Conservation (phyloP, 2,888 invertebrate species). For the Orthosia cruda region DNA sequence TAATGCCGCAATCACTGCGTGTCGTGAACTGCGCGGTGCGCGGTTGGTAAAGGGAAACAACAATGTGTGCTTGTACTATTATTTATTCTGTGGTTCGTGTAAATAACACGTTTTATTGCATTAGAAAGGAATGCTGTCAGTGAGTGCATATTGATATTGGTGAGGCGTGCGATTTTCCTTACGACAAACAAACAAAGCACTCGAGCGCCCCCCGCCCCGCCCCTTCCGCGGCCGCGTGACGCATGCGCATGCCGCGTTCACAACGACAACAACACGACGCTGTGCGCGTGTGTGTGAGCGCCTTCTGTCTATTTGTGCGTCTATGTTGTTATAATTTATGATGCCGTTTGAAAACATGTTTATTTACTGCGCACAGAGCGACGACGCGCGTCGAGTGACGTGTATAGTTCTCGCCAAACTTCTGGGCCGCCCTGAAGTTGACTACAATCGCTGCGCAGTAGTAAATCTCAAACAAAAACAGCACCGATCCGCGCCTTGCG, state of each 20-base stretch:
- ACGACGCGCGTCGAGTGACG: background rate
- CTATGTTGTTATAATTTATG: slow-evolving; percentile 41
- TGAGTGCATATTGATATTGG: slow-evolving; percentile 21
- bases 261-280: slow-evolving; percentile 33
- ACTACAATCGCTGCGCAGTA: no score
- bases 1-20: slow-evolving; percentile 15
- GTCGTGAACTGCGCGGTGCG: background rate
- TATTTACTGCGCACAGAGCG: slow-evolving; percentile 37
- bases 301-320: slow-evolving; percentile 31
- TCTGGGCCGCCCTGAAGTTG: no score
- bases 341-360: slow-evolving; percentile 58
- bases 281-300: slow-evolving; percentile 13
- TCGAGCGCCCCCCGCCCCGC: background rate
- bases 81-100: no score
- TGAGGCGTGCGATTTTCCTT: slow-evolving; percentile 15
- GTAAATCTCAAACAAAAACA: no score
- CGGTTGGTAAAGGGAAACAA: slow-evolving; percentile 28
- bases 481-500: no score
- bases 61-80: no score
- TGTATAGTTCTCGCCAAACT: background rate
- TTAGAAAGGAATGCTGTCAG: slow-evolving; percentile 46
- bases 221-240: slow-evolving; percentile 17
- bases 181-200: slow-evolving; percentile 42
- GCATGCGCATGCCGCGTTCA: slow-evolving; percentile 19
- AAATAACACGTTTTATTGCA: slow-evolving; percentile 49